Conservation (phyloP, 2,113 vertebrate genomes). For the Platichthys flesus region DNA sequence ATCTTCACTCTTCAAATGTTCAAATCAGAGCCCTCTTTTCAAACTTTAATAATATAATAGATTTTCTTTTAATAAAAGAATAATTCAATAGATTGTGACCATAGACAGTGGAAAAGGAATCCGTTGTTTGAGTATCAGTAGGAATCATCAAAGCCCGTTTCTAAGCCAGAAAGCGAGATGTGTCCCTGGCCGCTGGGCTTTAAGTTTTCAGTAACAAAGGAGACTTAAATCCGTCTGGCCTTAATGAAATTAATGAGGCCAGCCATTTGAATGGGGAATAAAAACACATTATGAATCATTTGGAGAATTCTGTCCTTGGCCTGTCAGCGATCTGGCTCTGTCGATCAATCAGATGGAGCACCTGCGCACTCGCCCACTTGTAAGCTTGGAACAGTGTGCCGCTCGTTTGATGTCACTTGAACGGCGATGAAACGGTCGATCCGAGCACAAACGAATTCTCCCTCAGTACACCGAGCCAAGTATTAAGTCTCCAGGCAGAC, state of each 20-base stretch:
- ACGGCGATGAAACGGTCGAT: slow-evolving; percentile 69
- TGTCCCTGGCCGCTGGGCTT: slow-evolving; percentile 40
- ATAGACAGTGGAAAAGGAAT: slow-evolving; percentile 8
- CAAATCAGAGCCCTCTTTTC: neutral
- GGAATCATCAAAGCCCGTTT: slow-evolving; percentile 19
- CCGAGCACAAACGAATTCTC: slow-evolving; percentile 67
- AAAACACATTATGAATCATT: slow-evolving; percentile 61
- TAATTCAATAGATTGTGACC: neutral
- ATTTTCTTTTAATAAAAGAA: slow-evolving; percentile 11
- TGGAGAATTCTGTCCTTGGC: slow-evolving; percentile 60
- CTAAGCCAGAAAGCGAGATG: slow-evolving; percentile 38
- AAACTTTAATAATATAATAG: neutral
- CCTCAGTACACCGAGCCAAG: slow-evolving; percentile 64
- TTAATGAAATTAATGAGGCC: slow-evolving; percentile 74
- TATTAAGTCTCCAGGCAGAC: slow-evolving; percentile 72
- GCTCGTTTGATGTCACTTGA: slow-evolving; percentile 79
- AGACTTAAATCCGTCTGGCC: slow-evolving; percentile 59
- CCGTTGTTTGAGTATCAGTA: slow-evolving; percentile 22
- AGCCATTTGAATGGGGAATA: slow-evolving; percentile 59
- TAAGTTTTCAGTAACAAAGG: slow-evolving; percentile 64
- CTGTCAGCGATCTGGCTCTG: slow-evolving; percentile 71
- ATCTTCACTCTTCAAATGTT: slow-evolving; percentile 1
- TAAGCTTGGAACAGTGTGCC: slow-evolving; percentile 73
- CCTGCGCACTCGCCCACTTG: slow-evolving; percentile 72
- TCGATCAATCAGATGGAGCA: slow-evolving; percentile 72